Conservation (phyloP, 2,113 vertebrate genomes). For the Neolamprologus modestus region DNA sequence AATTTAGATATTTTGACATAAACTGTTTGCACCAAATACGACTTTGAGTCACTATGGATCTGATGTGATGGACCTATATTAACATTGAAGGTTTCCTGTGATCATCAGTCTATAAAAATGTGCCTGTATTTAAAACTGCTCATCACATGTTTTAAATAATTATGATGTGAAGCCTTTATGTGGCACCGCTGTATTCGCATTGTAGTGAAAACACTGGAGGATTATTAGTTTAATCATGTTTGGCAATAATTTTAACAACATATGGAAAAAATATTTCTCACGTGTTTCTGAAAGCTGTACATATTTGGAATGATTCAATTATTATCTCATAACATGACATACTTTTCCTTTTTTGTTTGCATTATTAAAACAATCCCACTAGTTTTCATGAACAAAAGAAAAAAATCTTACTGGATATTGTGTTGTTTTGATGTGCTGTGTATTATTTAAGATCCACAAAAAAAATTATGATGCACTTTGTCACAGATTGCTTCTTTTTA, state of each 20-base stretch:
- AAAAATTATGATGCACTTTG: not conserved
- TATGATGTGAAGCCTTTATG: not conserved
- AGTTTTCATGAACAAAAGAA: not conserved
- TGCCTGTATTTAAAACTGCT: not conserved
- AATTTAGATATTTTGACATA: conserved; percentile 37
- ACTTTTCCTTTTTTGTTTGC: not conserved
- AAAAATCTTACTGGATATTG: not conserved
- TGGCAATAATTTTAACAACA: not conserved
- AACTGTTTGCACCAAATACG: not conserved
- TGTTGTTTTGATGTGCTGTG: not conserved
- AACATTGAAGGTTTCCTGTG: not conserved
- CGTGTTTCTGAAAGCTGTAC: not conserved
- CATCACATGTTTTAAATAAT: not conserved
- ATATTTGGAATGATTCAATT: not conserved
- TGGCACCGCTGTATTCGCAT: not conserved
- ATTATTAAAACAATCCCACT: not conserved
- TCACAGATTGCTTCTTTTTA: not conserved
- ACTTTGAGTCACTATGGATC: not conserved
- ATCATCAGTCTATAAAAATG: not conserved
- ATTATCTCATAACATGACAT: not conserved
- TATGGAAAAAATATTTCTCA: not conserved
- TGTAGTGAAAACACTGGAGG: not conserved
- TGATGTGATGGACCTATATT: not conserved
- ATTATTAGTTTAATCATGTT: not conserved
- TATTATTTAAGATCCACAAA: not conserved